Evolutionary conservation across 2,888 invertebrate species (phyloP).

Genomic region (Trachelus troglodyta): DNA sequence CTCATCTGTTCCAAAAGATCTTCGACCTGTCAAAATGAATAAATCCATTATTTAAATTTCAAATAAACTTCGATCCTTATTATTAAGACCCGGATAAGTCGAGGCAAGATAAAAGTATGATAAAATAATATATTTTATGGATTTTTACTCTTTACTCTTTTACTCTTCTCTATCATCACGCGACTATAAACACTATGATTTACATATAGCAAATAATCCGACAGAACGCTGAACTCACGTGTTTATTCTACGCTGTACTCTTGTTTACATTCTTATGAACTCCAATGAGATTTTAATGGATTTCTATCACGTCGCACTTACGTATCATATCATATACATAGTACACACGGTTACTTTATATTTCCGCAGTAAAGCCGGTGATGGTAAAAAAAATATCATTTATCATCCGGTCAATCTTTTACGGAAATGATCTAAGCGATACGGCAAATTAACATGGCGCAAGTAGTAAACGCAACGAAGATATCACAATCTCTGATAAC

Average conservation of each 20-base stretch:
- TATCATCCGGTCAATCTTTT: neutral
- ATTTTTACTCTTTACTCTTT: neutral
- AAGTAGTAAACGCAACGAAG: neutral
- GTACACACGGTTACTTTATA: neutral
- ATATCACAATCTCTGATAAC: neutral
- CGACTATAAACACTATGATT: neutral
- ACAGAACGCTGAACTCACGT: neutral
- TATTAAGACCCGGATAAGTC: neutral
- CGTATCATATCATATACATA: neutral
- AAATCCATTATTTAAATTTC: neutral
- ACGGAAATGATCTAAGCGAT: neutral
- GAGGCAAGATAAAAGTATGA: neutral
- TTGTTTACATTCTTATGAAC: neutral
- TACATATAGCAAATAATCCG: neutral
- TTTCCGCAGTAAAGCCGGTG: neutral
- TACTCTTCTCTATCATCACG: neutral
- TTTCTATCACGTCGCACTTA: neutral
- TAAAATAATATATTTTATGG: neutral
- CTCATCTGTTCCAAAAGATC: slow-evolving; percentile 53
- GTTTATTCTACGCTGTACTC: neutral
- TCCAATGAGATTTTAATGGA: neutral
- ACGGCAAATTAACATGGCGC: neutral
- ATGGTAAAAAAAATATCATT: neutral
- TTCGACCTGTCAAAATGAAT: slow-evolving; percentile 45
- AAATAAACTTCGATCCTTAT: too few species aligned